phyloP scores from a whole-genome alignment of 2,888 invertebrate species.

The Busseola fusca region DNA sequence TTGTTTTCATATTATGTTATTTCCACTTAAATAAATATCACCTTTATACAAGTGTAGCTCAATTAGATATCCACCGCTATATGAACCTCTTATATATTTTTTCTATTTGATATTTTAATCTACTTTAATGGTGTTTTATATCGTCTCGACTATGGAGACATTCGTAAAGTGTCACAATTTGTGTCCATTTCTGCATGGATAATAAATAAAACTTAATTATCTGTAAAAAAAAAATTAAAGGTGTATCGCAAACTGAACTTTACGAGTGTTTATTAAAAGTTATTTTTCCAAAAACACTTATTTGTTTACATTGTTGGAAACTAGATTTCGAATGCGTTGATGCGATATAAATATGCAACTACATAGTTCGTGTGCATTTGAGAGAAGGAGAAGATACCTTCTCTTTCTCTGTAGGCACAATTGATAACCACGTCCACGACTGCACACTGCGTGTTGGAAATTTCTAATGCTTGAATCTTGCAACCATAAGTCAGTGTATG shows the following conservation, averaged over 20 bases:
- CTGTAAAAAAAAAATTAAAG: not conserved
- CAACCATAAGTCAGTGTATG: conserved; percentile 21
- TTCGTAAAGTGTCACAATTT: conserved; percentile 80
- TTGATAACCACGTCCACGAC: not conserved
- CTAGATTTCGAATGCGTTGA: not conserved
- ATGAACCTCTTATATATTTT: too few species aligned
- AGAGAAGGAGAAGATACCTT: too few species aligned
- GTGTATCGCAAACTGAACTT: not conserved
- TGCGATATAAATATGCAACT: too few species aligned
- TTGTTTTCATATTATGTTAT: not conserved
- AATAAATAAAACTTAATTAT: conserved; percentile 83
- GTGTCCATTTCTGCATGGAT: conserved; percentile 86
- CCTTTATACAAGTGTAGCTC: not conserved
- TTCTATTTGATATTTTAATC: conserved; percentile 83
- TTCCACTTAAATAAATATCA: too few species aligned
- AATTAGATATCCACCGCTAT: not conserved
- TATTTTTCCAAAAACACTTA: not conserved
- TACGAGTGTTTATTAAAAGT: not conserved
- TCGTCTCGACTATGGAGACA: conserved; percentile 75
- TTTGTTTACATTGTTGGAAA: not conserved
- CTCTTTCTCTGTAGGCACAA: too few species aligned
- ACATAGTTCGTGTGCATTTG: not conserved
- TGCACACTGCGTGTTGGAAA: not conserved
- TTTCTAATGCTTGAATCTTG: conserved; percentile 13
- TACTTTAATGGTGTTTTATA: conserved; percentile 83